Conservation (phyloP, 2,888 invertebrate species). For the Oithona nana region DNA sequence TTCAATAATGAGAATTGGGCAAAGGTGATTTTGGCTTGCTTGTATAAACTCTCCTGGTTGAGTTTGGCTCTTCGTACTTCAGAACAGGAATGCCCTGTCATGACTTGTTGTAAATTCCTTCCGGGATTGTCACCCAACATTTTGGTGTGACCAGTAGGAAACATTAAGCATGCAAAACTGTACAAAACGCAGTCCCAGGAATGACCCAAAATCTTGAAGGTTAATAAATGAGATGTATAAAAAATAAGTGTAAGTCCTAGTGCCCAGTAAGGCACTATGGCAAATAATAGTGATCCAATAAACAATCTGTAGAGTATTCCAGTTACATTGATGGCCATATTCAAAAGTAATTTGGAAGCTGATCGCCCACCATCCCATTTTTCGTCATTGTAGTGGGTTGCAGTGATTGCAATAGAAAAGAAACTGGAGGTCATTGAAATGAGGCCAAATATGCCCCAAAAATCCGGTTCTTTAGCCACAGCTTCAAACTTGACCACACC, state of each 20-base stretch:
- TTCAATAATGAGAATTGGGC: not conserved
- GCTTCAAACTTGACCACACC: not conserved
- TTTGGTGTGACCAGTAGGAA: slow-evolving; percentile 1
- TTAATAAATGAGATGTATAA: not conserved
- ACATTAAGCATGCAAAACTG: not conserved
- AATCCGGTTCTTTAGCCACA: not conserved
- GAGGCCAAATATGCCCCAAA: not conserved
- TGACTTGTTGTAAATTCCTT: not conserved
- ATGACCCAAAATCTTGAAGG: not conserved
- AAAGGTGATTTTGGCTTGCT: not conserved
- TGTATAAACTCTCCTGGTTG: not conserved
- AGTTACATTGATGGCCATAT: not conserved
- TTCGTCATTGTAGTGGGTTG: slow-evolving; percentile 4
- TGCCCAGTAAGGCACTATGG: not conserved
- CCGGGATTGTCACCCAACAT: not conserved
- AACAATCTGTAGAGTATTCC: not conserved
- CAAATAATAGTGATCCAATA: slow-evolving; percentile 1
- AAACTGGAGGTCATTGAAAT: not conserved
- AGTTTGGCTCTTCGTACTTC: not conserved
- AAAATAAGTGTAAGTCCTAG: not conserved
- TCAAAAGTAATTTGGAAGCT: not conserved
- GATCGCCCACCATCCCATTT: not conserved
- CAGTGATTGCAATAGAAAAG: not conserved
- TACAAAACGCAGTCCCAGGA: slow-evolving; percentile 3
- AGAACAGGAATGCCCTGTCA: not conserved